Evolutionary conservation across 1,140 invertebrate genomes (phyloP), one percentile per base, ranked within the genome.

Genomic region (Drosophila bifasciata): DNA sequence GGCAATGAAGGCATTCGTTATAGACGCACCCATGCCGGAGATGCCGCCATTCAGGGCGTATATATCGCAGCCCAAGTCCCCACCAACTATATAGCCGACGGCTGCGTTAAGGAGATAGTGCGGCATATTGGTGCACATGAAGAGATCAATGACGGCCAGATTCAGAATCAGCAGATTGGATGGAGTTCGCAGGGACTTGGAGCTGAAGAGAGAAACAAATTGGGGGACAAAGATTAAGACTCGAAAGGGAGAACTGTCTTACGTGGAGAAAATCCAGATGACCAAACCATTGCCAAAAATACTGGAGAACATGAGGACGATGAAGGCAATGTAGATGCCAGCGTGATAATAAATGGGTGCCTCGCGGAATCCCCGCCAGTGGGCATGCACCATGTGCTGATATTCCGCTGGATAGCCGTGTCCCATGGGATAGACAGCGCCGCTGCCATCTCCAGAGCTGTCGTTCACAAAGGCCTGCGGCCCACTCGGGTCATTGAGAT

Each of bases 91-190:
- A 28, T 94, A 5, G 92, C 95, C 91, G 95, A 74, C 23, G 0
- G 74, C 94, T 3, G 95, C 95, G 77, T 95, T 96, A 7, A 93
- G 70, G 40, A 96, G 93, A 36, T 96, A 93, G 76, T 96, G 90
- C 0, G 95, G 95, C 92, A 96, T 96, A 79, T 96, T 95, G n/a
- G 94, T 4, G 92, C 94, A 94, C 95, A 96, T 96, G 71, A 95
- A 92, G 50, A 96, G 83, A 90, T 97, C 96, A 83, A 96, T 95
- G 13, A 96, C 63, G 0, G 96, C 96, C 70, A 96, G 92, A 92
- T 96, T 97, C 13, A 96, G 93, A 0, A 97, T 94, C 57, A 97
- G 95, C 92, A 96, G 94, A 91, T 97, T 97, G 36, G 96, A 96
- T 1, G 96, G 94, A 5, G 95, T 96, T 21, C 95, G 93, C 43